A percentile compares a stretch with the other conserved stretches of the same genome.
These are phyloP conservation scores for Mesoclemmys tuberculata DNA, from an alignment of 2,113 vertebrate species.

Conservation along the genomic window DNA sequence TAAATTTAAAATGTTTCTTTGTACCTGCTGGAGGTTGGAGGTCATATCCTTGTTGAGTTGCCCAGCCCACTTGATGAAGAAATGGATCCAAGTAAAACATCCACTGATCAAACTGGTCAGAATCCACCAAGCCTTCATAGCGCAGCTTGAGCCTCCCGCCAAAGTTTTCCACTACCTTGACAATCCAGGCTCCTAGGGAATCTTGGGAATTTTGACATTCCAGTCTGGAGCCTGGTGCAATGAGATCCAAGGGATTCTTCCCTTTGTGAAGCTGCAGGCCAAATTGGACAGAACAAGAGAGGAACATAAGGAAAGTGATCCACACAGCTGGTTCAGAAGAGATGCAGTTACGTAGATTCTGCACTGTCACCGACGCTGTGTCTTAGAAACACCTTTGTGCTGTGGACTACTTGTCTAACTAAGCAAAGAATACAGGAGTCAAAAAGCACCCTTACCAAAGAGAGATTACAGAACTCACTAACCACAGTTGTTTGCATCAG, in stretches of 20 bases:
- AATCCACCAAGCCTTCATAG: slow-evolving; percentile 87
- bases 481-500: background rate
- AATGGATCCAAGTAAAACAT: slow-evolving; percentile 94
- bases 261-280: slow-evolving; percentile 88
- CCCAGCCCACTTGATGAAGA: slow-evolving; percentile 95
- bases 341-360: background rate
- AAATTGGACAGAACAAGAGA: background rate
- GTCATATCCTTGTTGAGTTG: slow-evolving; percentile 84
- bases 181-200: slow-evolving; percentile 87
- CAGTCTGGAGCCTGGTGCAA: slow-evolving; percentile 88
- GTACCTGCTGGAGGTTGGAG: slow-evolving; percentile 91
- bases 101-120: slow-evolving; percentile 85
- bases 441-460: background rate
- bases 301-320: background rate
- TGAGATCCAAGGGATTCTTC: slow-evolving; percentile 92
- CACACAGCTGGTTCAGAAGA: background rate
- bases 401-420: background rate
- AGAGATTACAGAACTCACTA: background rate
- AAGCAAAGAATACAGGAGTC: background rate
- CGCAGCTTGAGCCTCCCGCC: slow-evolving; percentile 90
- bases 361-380: background rate
- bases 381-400: background rate
- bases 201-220: slow-evolving; percentile 88
- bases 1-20: background rate
- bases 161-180: slow-evolving; percentile 90